phyloP scores from a whole-genome alignment of 2,888 invertebrate species.

The Cetonia aurata region DNA sequence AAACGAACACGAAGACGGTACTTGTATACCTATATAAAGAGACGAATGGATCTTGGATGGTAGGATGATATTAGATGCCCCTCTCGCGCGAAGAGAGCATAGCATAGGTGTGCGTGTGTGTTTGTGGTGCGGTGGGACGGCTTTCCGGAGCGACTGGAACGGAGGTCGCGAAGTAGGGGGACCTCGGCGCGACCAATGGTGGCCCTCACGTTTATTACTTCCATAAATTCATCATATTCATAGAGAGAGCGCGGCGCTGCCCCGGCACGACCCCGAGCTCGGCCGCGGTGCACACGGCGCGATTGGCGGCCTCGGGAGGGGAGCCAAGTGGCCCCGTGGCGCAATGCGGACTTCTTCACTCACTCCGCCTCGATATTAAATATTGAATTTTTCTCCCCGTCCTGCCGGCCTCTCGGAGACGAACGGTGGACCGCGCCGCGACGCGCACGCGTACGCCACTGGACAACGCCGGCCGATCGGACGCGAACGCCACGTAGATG shows the following conservation, averaged over 20 bases:
- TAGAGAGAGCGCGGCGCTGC: slow-evolving; percentile 59
- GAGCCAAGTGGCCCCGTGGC: slow-evolving; percentile 67
- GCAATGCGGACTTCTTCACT: slow-evolving; percentile 72
- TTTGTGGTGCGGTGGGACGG: slow-evolving; percentile 48
- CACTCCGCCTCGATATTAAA: slow-evolving; percentile 81
- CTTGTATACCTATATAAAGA: slow-evolving; percentile 44
- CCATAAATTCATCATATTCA: slow-evolving; percentile 78
- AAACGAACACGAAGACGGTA: slow-evolving; percentile 5
- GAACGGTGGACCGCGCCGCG: slow-evolving; percentile 54
- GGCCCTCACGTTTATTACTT: slow-evolving; percentile 80
- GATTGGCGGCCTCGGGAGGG: slow-evolving; percentile 66
- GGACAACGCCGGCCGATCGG: slow-evolving; percentile 57
- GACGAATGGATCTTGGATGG: slow-evolving; percentile 11
- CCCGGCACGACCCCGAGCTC: slow-evolving; percentile 41
- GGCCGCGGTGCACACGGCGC: slow-evolving; percentile 59
- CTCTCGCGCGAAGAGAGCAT: neutral
- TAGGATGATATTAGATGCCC: slow-evolving; percentile 2
- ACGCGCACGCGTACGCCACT: slow-evolving; percentile 64
- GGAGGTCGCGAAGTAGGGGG: slow-evolving; percentile 48
- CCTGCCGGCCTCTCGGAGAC: slow-evolving; percentile 53
- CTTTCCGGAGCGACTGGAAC: slow-evolving; percentile 52
- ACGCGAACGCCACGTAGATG: slow-evolving; percentile 24
- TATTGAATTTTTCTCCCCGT: slow-evolving; percentile 79
- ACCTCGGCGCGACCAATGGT: slow-evolving; percentile 72
- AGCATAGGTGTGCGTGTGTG: slow-evolving; percentile 23